Base-by-base conservation (phyloP, 2,888 invertebrate genomes). In the Oeneis ivallda region DNA sequence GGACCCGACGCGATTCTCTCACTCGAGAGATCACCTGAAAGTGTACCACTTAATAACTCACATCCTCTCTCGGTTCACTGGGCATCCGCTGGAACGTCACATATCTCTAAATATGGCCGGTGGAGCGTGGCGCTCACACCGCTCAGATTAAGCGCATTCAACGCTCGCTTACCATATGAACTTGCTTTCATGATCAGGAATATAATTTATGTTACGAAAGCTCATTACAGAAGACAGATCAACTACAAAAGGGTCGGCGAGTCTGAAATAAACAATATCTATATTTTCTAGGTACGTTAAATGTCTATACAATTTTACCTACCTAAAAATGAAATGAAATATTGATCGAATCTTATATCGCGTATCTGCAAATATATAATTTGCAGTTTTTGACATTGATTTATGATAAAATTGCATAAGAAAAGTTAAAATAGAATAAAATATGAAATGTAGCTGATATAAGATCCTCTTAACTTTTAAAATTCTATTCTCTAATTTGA, bases 11-110 rank as follows among this genome's bases (percentile, higher is more conserved):
- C 85, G 86, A 89, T 87, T 86, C 85, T 90, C 89, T 89, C 92
- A 91, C 89, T 89, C 88, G 88, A 89, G 86, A 87, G 91, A 89
- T 90, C 90, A 91, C 86, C 89, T 91, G 92, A 89, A 88, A 87
- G 87, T 89, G 88, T 88, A 89, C 87, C 87, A 89, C 89, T 89
- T 89, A 90, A 90, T 90, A 77, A 88, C 91, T 90, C 91, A 87
- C 90, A 88, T 90, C 90, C 89, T 86, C 84, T 83, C 82, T 80
- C 91, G 88, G 92, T 85, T 91, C 92, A 92, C 77, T 92, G 92
- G 85, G 88, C 89, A 87, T 78, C 79, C 90, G 87, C 83, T 91
- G 90, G 86, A 87, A 87, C 89, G 92, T 88, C 90, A 89, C 90
- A 77, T 75, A 89, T 89, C 87, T 91, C 90, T 89, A 91, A 92